Base-by-base conservation (phyloP, 2,113 vertebrate species). In the Mus spicilegus region DNA sequence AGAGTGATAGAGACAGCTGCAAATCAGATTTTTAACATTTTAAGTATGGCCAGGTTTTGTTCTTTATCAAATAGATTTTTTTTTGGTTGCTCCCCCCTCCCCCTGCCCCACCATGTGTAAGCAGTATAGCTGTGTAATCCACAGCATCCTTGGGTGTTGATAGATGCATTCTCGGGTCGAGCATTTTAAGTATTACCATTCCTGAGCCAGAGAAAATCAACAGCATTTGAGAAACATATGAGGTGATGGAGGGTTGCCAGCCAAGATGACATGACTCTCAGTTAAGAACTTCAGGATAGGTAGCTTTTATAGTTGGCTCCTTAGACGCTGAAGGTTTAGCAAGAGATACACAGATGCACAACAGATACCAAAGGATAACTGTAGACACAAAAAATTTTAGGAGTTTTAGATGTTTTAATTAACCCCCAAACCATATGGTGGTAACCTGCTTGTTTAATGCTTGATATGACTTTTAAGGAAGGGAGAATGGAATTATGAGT, bases 11-110 rank as follows among this genome's bases (percentile, higher is more conserved):
- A 96, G 95, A 91, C 94, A 92, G 94, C 94, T 92, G 90, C 80
- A 95, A 93, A 94, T 73, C 80, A 92, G 90, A 95, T 92, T 96
- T 96, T 93, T 93, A 96, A 96, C 95, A 96, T 97, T 95, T 97
- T 93, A 96, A 95, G 86, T 63, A 26, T 54, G 93, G 88, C 96
- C 81, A 92, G 92, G 51, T 76, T 96, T 97, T 97, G 80, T 97
- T 97, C 91, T 93, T 54, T 92, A 54, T 90, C 76, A 93, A 86
- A 88, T 67, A 65, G 88, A 92, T 95, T 80, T 81, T 88, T 97
- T 87, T 95, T 96, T 72, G 36, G 54, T 81, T 4, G 14, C 89
- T 70, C 75, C 77, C 82, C 95, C 2, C 26, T 1, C 30, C 5
- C 89, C 65, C 75, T 77, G 73, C 94, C 2, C 36, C 17, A 42